These are phyloP conservation scores for Podarcis raffonei DNA, from an alignment of 2,113 vertebrate species.

Conservation along the genomic window DNA sequence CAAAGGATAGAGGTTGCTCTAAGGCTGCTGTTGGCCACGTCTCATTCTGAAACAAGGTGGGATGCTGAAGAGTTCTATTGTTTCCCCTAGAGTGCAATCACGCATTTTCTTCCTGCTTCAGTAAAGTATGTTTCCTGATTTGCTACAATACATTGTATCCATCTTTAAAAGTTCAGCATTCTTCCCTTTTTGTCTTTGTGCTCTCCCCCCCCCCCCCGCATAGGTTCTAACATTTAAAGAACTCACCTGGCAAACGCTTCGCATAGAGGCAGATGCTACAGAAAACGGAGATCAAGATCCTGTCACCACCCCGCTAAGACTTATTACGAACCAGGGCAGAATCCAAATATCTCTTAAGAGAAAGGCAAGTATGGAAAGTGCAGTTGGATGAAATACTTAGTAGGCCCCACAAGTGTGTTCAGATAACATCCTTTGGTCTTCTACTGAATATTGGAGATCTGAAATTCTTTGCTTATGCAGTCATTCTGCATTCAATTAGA, in stretches of 20 bases:
- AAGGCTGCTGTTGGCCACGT: neutral
- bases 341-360: slow-evolving; percentile 96
- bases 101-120: neutral
- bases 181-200: neutral
- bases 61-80: neutral
- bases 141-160: neutral
- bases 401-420: no score
- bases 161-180: neutral
- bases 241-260: slow-evolving; percentile 96
- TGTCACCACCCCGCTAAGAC: slow-evolving; percentile 89
- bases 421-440: neutral
- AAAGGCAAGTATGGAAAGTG: slow-evolving; percentile 78
- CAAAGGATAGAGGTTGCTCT: neutral
- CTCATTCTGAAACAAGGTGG: neutral
- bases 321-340: slow-evolving; percentile 96
- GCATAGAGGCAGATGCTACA: slow-evolving; percentile 94
- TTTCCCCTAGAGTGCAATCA: neutral
- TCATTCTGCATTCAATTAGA: neutral
- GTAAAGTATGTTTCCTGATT: neutral
- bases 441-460: neutral
- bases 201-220: slow-evolving; percentile 14
- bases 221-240: slow-evolving; percentile 98
- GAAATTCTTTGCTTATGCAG: neutral
- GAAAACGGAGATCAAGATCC: slow-evolving; percentile 90
- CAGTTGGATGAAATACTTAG: neutral